A percentile compares a stretch with the other conserved stretches of the same genome.
These are phyloP conservation scores for Pristionchus mayeri DNA, from an alignment of 2,888 invertebrate genomes.

Conservation along the genomic window DNA sequence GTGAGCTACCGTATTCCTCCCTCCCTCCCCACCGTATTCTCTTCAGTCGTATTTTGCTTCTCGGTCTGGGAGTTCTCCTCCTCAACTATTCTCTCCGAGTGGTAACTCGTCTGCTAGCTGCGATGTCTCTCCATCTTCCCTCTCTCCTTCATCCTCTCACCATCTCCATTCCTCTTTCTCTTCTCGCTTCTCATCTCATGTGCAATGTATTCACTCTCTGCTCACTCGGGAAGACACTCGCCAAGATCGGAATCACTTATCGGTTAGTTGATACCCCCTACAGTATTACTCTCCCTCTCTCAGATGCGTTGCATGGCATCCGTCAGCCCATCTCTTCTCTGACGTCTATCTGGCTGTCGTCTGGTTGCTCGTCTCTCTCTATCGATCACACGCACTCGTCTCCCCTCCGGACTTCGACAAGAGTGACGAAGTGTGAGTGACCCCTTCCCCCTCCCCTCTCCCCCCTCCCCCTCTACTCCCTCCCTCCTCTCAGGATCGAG, in stretches of 20 bases:
- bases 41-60: conserved; percentile 60
- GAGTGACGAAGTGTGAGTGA: conserved; percentile 70
- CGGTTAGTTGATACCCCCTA: not conserved
- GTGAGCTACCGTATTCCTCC: conserved; percentile 52
- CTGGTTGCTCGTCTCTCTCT: conserved; percentile 63
- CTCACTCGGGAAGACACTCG: not conserved
- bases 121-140: conserved; percentile 58
- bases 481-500: conserved; percentile 66
- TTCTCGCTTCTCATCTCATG: conserved; percentile 30
- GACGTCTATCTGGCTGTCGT: conserved; percentile 57
- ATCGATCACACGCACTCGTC: conserved; percentile 62
- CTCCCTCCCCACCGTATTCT: not conserved
- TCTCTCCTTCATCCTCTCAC: conserved; percentile 47
- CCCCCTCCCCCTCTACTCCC: not conserved
- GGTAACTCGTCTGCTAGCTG: conserved; percentile 70
- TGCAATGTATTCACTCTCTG: conserved; percentile 47
- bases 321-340: conserved; percentile 20
- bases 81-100: conserved; percentile 66
- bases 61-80: conserved; percentile 58
- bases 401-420: conserved; percentile 59
- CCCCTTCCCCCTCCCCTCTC: not conserved
- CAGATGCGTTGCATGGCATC: conserved; percentile 41
- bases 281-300: not conserved
- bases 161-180: conserved; percentile 26
- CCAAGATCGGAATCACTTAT: conserved; percentile 37